phyloP scores from a whole-genome alignment of 23 tunicate genomes.

The Trididemnum nubilum region DNA sequence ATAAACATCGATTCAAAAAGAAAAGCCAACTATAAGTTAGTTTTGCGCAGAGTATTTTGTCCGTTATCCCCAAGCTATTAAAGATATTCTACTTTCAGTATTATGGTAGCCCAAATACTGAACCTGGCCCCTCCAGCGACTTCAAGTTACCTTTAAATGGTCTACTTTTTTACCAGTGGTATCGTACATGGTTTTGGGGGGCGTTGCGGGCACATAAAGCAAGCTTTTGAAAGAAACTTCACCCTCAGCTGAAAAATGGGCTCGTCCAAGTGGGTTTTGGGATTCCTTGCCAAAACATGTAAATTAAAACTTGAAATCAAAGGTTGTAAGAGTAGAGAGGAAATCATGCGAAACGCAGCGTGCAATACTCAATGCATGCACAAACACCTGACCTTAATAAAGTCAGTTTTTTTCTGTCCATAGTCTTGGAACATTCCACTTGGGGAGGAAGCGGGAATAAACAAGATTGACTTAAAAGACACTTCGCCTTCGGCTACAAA shows the following conservation, averaged over 20 bases:
- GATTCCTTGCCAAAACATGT: constrained; percentile 44
- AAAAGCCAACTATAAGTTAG: no score
- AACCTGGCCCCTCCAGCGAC: no score
- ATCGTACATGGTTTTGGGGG: constrained; percentile 85
- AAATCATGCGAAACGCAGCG: no score
- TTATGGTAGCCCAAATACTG: no score
- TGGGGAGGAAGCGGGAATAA: constrained; percentile 79
- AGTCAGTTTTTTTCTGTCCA: constrained; percentile 92
- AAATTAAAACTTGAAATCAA: neutral
- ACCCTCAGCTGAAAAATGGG: constrained; percentile 95
- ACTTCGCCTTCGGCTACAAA: constrained; percentile 99
- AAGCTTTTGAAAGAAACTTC: constrained; percentile 93
- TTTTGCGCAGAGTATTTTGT: no score
- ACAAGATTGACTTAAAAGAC: constrained; percentile 92
- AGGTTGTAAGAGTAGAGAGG: no score
- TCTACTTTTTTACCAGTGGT: constrained; percentile 70
- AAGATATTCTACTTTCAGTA: no score
- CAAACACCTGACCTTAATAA: constrained; percentile 74
- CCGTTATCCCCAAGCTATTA: no score
- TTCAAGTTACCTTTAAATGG: constrained; percentile 76
- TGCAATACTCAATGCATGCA: neutral
- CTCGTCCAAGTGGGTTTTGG: constrained; percentile 57
- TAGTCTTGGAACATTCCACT: constrained; percentile 92
- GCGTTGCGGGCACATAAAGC: constrained; percentile 77
- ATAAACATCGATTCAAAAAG: no score